Conservation (phyloP, 2,888 invertebrate species). For the Lasioglossum pauxillum region DNA sequence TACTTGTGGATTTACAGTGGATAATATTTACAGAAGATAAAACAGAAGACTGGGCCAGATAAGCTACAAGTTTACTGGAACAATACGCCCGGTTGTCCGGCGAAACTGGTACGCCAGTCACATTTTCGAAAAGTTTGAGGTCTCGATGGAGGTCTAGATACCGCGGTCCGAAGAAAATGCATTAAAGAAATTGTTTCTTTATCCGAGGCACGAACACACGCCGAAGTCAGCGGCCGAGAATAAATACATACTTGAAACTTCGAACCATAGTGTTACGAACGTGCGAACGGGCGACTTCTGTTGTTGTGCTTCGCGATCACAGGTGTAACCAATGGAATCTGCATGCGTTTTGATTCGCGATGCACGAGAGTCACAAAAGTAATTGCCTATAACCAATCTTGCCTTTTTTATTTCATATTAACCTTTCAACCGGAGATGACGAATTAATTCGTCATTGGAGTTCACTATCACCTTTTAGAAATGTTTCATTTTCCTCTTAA, state of each 20-base stretch:
- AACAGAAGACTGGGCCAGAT: neutral
- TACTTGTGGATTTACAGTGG: too few relatives aligned
- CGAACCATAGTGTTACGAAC: neutral
- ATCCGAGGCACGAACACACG: neutral
- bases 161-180: neutral
- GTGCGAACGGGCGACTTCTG: neutral
- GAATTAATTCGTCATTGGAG: too few relatives aligned
- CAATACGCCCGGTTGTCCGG: neutral
- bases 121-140: neutral
- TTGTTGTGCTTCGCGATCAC: neutral
- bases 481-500: too few relatives aligned
- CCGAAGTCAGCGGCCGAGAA: neutral
- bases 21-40: neutral
- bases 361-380: too few relatives aligned
- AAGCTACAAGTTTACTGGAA: neutral
- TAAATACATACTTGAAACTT: neutral
- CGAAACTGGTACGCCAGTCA: neutral
- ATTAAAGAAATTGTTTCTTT: slow-evolving; percentile 3
- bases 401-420: too few relatives aligned
- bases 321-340: neutral
- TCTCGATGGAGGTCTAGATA: neutral
- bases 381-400: too few relatives aligned
- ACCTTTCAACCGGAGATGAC: too few relatives aligned
- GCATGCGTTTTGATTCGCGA: neutral
- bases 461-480: too few relatives aligned